Base-by-base conservation (phyloP, 2,888 invertebrate genomes). In the Peribatodes rhomboidaria region DNA sequence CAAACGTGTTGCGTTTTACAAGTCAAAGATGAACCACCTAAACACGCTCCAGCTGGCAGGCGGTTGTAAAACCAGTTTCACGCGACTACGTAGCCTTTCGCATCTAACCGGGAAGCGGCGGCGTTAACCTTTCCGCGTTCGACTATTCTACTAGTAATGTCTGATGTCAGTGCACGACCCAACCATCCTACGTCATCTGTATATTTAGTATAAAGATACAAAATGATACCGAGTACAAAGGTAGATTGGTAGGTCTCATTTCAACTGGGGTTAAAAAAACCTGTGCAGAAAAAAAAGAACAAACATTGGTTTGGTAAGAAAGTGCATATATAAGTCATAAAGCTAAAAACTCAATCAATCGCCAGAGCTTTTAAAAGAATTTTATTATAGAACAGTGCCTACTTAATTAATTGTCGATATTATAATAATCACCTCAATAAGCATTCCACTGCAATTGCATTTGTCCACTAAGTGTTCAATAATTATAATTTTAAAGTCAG, bases 41-140 rank as follows among this genome's bases (percentile, higher is more conserved):
- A 44, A 31, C n/a, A 59, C 33, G 47, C 46, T 54, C 46, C 41
- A 44, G 33, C 59, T n/a, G 35, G 44, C 42, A 42, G 16, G 41
- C 41, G 16, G 27, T 13, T 52, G 50, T 53, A 14, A 65, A 65
- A 65, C 65, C 60, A 46, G 65, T 65, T 65, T 53, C 41, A 33
- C 14, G 27, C 55, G 8, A 44, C 50, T 42, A 58, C 37, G 10
- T 46, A 47, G 37, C 60, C 60, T 61, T 61, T 65, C 56, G 56
- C 50, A 50, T 49, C 46, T 53, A 56, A 65, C 60, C 60, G 60
- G 65, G 60, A 65, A 65, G 56, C 60, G 33, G 47, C 33, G 33
- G 53, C 33, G 11, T 35, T 65, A 65, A 65, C 65, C 65, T 65
- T 65, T 65, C 60, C 56, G 60, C 55, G 46, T 56, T 58, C 37